phyloP scores from a whole-genome alignment of 2,888 invertebrate genomes.

The Galeopsomyia nigrocyanea region DNA sequence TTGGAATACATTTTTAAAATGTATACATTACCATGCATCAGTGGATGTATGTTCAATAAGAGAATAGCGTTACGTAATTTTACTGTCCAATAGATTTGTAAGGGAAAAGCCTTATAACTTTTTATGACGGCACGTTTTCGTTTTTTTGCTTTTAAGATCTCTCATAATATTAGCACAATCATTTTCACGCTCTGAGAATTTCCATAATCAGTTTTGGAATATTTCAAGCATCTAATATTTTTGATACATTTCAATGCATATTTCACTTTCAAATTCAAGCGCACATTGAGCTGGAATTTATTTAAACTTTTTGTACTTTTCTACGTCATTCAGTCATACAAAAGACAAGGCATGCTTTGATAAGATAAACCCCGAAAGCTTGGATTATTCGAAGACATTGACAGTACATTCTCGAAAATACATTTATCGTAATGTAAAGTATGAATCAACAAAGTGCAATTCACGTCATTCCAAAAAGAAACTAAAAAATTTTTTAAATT shows the following conservation, averaged over 20 bases:
- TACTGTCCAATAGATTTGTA: constrained; percentile 11
- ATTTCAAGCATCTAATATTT: constrained; percentile 1
- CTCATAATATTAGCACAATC: not conserved
- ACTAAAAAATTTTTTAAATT: too few species aligned
- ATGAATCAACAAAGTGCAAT: constrained; percentile 1
- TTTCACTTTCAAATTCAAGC: constrained; percentile 13
- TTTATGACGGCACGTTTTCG: constrained; percentile 19
- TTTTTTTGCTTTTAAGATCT: constrained; percentile 9
- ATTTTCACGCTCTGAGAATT: constrained; percentile 9
- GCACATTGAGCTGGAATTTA: constrained; percentile 24
- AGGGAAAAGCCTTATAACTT: constrained; percentile 11
- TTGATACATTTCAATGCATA: not conserved
- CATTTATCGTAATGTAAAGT: constrained; percentile 1
- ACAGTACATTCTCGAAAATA: not conserved
- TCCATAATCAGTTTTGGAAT: constrained; percentile 2
- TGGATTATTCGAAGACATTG: constrained; percentile 4
- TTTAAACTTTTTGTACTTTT: constrained; percentile 12
- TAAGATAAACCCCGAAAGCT: constrained; percentile 21
- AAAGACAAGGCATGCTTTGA: constrained; percentile 12
- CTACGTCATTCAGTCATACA: not conserved
- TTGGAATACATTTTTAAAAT: constrained; percentile 23
- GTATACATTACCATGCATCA: constrained; percentile 16
- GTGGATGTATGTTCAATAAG: constrained; percentile 12
- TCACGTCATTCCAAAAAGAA: not conserved
- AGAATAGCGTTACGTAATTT: constrained; percentile 20